Evolutionary conservation across 2,888 invertebrate species (phyloP).

Genomic region (Hydriomena furcata): DNA sequence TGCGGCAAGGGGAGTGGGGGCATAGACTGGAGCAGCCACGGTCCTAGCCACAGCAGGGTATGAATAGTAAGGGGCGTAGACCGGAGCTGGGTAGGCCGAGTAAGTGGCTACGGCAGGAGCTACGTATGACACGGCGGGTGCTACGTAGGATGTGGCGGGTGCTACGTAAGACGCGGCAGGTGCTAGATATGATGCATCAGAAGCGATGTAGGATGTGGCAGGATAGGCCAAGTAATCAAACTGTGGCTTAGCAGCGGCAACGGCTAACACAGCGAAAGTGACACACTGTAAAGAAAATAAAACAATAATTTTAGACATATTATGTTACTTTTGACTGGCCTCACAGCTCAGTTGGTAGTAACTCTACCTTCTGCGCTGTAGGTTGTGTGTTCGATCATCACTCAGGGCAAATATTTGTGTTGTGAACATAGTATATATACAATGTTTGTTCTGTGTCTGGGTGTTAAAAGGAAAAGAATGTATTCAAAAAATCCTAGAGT

Average conservation of each 20-base stretch:
- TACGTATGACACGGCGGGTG: slow-evolving; percentile 1
- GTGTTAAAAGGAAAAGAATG: too few relatives aligned
- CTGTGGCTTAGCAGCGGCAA: slow-evolving; percentile 53
- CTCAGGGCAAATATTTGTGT: too few relatives aligned
- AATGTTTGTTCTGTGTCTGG: too few relatives aligned
- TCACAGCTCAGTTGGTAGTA: too few relatives aligned
- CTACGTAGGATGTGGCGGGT: slow-evolving; percentile 2
- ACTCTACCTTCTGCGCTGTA: too few relatives aligned
- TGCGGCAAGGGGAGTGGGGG: slow-evolving; percentile 2
- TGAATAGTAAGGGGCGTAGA: slow-evolving; percentile 4
- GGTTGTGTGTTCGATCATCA: too few relatives aligned
- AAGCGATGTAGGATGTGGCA: background rate
- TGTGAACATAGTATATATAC: too few relatives aligned
- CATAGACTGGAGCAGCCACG: slow-evolving; percentile 4
- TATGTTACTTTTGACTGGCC: too few relatives aligned
- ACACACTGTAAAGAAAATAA: slow-evolving; percentile 48
- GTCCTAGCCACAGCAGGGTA: slow-evolving; percentile 12
- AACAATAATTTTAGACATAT: background rate
- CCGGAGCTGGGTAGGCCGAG: slow-evolving; percentile 5
- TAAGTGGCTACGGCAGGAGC: background rate
- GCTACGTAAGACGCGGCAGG: slow-evolving; percentile 10
- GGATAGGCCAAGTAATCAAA: slow-evolving; percentile 10
- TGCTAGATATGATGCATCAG: slow-evolving; percentile 9
- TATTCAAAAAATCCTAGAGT: too few relatives aligned
- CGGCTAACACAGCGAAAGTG: slow-evolving; percentile 51